Evolutionary conservation across 2,113 vertebrate genomes (phyloP), one percentile per base, ranked within the genome.

Genomic region (Sinocyclocheilus grahami): DNA sequence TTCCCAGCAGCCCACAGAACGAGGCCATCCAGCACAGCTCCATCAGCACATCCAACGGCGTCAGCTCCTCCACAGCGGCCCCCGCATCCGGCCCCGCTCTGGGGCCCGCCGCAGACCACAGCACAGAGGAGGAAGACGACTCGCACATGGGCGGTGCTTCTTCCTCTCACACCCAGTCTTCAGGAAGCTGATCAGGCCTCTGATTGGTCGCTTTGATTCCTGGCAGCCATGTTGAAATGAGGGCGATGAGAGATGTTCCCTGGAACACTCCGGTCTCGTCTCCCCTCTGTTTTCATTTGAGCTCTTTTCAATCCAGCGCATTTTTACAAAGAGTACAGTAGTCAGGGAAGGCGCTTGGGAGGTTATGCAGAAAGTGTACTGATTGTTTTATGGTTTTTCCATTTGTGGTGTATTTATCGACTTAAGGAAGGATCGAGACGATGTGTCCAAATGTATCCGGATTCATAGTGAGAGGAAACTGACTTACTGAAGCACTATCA

Each of bases 21-120:
- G 97, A 99, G 90, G 98, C 97, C 48, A 99, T 99, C 86, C 98
- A 99, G 93, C 97, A 99, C 94, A 98, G 98, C 93, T 99, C 98
- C 24, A 90, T 99, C 95, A 99, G 97, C 95, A 99, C 98, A 60
- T 99, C 98, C 92, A 98, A 99, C 18, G 98, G 97, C 22, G 96
- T 99, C 79, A 97, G 96, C 93, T 96, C 97, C 33, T 96, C 97
- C 24, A 96, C 96, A 84, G 94, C 96, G 0, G 91, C 94, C 3
- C 95, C 96, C 82, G 94, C 96, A 94, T 94, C 95, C 0, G 93
- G 96, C 92, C 93, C 95, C 0, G 92, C 95, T 86, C 92, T 95
- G 48, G 93, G 94, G 30, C 96, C 96, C 92, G 92, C 96, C 82
- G 95, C 96, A 1, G 96, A 97, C 94, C 97, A 97, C 94, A 97